Conservation (phyloP, 2,797 vertebrate genomes). For the Pelobates cultripes region DNA sequence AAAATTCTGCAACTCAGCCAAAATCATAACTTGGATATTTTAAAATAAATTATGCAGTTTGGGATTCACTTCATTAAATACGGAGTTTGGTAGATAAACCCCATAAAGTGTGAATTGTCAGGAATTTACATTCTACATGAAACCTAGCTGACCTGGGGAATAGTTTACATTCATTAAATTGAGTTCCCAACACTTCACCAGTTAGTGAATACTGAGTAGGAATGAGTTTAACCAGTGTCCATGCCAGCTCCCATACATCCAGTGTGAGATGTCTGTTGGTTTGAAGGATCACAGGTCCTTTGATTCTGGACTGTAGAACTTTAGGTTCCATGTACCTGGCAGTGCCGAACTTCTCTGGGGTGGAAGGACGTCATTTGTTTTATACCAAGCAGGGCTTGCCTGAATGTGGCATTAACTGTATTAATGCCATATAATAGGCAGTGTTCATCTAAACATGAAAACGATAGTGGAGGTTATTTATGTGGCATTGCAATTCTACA, state of each 20-base stretch:
- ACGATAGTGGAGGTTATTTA: not conserved
- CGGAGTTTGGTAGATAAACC: no score
- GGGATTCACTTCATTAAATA: no score
- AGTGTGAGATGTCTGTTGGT: constrained; percentile 92
- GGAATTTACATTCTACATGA: no score
- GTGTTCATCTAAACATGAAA: not conserved
- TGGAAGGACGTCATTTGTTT: not conserved
- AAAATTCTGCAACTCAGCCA: no score
- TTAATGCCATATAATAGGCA: not conserved
- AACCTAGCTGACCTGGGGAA: no score
- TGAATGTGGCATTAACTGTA: not conserved
- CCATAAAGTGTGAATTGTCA: no score
- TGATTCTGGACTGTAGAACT: constrained; percentile 87
- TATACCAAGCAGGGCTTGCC: not conserved
- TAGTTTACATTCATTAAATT: no score
- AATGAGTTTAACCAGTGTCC: no score
- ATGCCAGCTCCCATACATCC: constrained; percentile 90
- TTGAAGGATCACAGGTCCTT: constrained; percentile 91
- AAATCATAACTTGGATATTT: no score
- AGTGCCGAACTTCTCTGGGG: constrained; percentile 81
- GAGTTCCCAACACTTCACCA: no score
- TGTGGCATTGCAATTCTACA: not conserved
- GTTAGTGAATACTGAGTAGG: no score
- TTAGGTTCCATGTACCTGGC: constrained; percentile 92
- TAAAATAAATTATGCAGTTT: no score